Evolutionary conservation across 1,140 invertebrate species (phyloP), one percentile per base, ranked within the genome.

Genomic region (Telenomus remus): DNA sequence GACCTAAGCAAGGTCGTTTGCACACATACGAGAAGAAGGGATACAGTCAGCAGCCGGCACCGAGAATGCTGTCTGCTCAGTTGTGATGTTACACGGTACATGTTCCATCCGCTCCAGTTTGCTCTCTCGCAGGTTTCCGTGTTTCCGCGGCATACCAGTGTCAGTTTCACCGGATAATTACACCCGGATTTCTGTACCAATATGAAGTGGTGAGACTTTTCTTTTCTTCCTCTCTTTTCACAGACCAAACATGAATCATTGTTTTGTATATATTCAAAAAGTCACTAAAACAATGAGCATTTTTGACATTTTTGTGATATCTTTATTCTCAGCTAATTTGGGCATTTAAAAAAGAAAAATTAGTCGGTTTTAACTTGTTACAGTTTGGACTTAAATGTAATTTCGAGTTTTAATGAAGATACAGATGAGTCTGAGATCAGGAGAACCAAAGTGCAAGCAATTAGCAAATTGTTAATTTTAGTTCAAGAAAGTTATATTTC

Each of bases 1-100:
- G 66, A 66, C 73, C 66, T 42, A 57, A 59, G 63, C 73, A 76
- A 76, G 73, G 73, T 71, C 73, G 56, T 66, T 61, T 60, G 65
- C 65, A 68, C 71, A 44, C 59, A 27, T 60, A 68, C 71, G 37
- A 51, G 35, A 59, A 50, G 68, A 57, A 66, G 61, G 70, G 54
- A 75, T 64, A 64, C 59, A 63, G 48, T 49, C 34, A 37, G 68
- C 51, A 16, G 59, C 53, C 68, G 68, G 57, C 57, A 27, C 39
- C 54, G 59, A 49, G 61, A 78, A 63, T 61, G 63, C 39, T 56
- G 66, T 53, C 60, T 7, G 60, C 60, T 72, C 69, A 63, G 69
- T 64, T 64, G 10, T 35, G 54, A 59, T 19, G 59, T 64, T 43
- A 44, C 59, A 54, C 69, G 69, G 59, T 60, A 71, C 63, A 46